Conservation (phyloP, 2,888 invertebrate species). For the Dynastes maya region DNA sequence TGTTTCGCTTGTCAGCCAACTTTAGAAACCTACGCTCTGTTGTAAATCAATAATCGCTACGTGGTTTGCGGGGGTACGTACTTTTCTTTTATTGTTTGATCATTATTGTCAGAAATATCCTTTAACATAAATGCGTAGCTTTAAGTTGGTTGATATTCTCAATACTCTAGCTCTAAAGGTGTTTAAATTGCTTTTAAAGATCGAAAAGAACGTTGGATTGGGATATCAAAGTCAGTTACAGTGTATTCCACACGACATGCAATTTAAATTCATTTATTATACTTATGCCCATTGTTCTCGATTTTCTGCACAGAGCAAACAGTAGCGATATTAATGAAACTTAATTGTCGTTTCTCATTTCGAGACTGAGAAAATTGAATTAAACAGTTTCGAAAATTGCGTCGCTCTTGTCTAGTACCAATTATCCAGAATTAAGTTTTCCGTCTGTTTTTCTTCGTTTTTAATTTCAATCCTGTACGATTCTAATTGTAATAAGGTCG, state of each 20-base stretch:
- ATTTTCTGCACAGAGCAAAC: slow-evolving; percentile 36
- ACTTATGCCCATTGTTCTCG: not conserved
- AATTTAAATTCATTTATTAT: not conserved
- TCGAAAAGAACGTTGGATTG: not conserved
- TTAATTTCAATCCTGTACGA: slow-evolving; percentile 38
- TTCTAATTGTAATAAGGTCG: slow-evolving; percentile 36
- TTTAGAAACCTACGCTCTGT: no score
- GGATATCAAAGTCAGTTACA: not conserved
- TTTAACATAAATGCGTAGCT: not conserved
- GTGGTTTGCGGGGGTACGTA: no score
- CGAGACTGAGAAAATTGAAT: slow-evolving; percentile 38
- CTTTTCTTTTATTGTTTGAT: no score
- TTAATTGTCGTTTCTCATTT: slow-evolving; percentile 43
- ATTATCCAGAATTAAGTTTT: slow-evolving; percentile 45
- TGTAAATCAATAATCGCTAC: no score
- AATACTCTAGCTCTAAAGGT: no score
- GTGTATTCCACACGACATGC: no score
- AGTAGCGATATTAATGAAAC: slow-evolving; percentile 33
- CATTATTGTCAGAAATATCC: not conserved
- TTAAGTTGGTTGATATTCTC: not conserved
- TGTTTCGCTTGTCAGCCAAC: no score
- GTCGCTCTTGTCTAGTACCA: slow-evolving; percentile 46
- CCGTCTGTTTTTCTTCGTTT: slow-evolving; percentile 44
- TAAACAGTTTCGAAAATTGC: slow-evolving; percentile 44
- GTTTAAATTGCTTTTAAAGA: not conserved